Conservation (phyloP, 2,888 invertebrate species). For the Bombylius major region DNA sequence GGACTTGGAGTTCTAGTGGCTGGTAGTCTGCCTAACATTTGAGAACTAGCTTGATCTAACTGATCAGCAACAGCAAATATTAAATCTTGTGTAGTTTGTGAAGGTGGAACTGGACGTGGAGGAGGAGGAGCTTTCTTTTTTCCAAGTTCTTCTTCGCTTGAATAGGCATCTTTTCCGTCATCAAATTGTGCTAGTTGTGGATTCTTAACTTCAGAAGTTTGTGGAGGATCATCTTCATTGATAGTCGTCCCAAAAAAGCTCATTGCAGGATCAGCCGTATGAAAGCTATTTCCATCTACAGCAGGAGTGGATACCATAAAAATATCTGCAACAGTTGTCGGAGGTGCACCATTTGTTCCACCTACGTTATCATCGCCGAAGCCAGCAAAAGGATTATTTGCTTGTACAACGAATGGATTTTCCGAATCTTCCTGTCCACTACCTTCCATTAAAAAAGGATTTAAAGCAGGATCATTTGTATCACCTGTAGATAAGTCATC, state of each 20-base stretch:
- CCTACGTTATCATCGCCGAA: conserved; percentile 33
- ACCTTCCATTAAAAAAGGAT: conserved; percentile 52
- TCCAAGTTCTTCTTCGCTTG: conserved; percentile 18
- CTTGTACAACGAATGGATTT: conserved; percentile 55
- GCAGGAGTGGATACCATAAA: too few relatives aligned
- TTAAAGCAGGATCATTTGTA: conserved; percentile 37
- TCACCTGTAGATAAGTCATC: conserved; percentile 39
- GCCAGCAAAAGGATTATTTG: conserved; percentile 57
- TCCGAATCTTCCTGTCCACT: conserved; percentile 32
- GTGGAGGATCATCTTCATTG: conserved; percentile 29
- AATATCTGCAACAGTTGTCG: too few relatives aligned
- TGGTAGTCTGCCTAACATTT: conserved; percentile 68
- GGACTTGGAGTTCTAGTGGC: conserved; percentile 80
- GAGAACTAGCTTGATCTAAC: conserved; percentile 76
- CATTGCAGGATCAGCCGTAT: conserved; percentile 32
- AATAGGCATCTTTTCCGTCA: conserved; percentile 21
- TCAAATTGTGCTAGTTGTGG: conserved; percentile 9
- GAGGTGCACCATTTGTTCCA: too few relatives aligned
- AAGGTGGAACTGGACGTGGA: conserved; percentile 48
- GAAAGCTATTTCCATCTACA: conserved; percentile 4
- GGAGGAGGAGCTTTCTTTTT: conserved; percentile 34
- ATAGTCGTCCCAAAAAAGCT: conserved; percentile 38
- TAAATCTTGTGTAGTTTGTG: conserved; percentile 72
- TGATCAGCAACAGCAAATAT: conserved; percentile 77
- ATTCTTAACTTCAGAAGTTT: conserved; percentile 25